These are phyloP conservation scores for Drosophila longiperda DNA, from an alignment of 2,888 invertebrate genomes.

Conservation along the genomic window DNA sequence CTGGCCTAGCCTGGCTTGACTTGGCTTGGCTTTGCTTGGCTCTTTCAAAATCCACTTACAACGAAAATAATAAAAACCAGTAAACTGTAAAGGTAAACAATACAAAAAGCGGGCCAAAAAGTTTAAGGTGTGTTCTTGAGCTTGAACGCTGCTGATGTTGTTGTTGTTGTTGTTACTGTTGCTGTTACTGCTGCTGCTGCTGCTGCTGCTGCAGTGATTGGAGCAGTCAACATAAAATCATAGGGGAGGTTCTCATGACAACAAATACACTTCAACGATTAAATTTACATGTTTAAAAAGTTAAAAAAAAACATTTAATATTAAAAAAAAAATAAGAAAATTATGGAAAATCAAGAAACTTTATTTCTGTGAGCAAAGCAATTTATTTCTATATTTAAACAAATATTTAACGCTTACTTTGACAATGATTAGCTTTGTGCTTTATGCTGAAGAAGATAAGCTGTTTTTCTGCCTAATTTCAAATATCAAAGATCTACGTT, in stretches of 20 bases:
- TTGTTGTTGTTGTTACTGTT: constrained; percentile 8
- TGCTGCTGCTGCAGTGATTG: constrained; percentile 47
- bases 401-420: not conserved
- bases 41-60: constrained; percentile 43
- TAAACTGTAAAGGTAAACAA: constrained; percentile 49
- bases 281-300: too few species aligned
- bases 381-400: not conserved
- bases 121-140: constrained; percentile 84
- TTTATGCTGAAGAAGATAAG: not conserved
- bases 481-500: not conserved
- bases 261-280: not conserved
- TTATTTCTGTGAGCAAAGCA: not conserved
- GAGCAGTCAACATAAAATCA: constrained; percentile 45
- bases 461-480: not conserved
- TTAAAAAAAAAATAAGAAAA: not conserved
- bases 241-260: not conserved
- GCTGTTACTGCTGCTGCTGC: constrained; percentile 22
- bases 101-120: constrained; percentile 54
- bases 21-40: constrained; percentile 34
- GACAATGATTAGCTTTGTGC: not conserved
- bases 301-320: not conserved
- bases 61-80: constrained; percentile 25
- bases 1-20: constrained; percentile 40
- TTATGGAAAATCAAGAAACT: not conserved
- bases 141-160: constrained; percentile 72